Evolutionary conservation across 2,113 vertebrate genomes (phyloP).

Genomic region (Aspidoscelis tigris): DNA sequence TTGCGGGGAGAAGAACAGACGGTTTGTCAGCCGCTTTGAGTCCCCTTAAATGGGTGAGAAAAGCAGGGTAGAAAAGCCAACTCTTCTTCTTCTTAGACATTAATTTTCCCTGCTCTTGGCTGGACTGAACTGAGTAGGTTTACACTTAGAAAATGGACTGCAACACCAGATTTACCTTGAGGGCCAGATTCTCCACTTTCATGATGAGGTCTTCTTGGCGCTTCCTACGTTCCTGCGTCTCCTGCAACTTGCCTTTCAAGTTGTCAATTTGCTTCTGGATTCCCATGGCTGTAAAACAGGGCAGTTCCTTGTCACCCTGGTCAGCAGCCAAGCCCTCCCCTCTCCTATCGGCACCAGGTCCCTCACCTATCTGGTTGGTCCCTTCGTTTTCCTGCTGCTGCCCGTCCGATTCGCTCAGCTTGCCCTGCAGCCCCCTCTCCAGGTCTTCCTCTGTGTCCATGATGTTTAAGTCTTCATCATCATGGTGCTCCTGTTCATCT

Average conservation of each 20-base stretch:
- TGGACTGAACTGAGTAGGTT: neutral
- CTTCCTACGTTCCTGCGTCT: slow-evolving; percentile 93
- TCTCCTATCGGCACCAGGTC: neutral
- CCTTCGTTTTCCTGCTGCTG: slow-evolving; percentile 80
- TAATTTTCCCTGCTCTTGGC: neutral
- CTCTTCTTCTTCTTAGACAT: neutral
- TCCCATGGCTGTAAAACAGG: slow-evolving; percentile 82
- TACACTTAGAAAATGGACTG: neutral
- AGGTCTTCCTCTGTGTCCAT: slow-evolving; percentile 89
- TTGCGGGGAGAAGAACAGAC: too few species aligned
- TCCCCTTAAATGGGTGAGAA: too few species aligned
- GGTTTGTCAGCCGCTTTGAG: too few species aligned
- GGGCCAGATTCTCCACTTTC: slow-evolving; percentile 97
- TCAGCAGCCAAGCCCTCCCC: too few species aligned
- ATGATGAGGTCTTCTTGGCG: slow-evolving; percentile 97
- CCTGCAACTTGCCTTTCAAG: slow-evolving; percentile 91
- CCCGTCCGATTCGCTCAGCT: slow-evolving; percentile 80
- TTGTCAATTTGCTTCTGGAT: slow-evolving; percentile 94
- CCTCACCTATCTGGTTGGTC: slow-evolving; percentile 84
- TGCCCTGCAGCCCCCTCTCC: slow-evolving; percentile 85
- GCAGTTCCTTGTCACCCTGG: neutral
- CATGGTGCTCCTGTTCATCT: slow-evolving; percentile 87
- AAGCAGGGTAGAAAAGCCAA: too few species aligned
- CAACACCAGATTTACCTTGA: slow-evolving; percentile 82
- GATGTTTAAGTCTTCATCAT: slow-evolving; percentile 92